These are phyloP conservation scores for Emydura subglobosa DNA, from an alignment of 2,113 vertebrate species.

Conservation along the genomic window DNA sequence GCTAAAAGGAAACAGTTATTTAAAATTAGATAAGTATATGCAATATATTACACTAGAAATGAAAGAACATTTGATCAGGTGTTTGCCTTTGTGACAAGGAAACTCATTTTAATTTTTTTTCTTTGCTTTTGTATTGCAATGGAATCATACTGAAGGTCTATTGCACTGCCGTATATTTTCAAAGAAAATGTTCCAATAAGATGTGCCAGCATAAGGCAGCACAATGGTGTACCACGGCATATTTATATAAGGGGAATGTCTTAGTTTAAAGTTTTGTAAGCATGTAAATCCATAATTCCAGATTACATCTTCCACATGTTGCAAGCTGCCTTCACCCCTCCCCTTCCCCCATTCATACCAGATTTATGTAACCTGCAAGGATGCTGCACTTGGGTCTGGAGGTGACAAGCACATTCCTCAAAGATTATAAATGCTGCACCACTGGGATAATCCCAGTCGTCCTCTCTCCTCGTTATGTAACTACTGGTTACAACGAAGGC, in stretches of 20 bases:
- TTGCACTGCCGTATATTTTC: not conserved
- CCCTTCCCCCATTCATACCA: not conserved
- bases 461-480: not conserved
- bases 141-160: not conserved
- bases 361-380: not conserved
- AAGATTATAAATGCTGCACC: not conserved
- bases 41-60: not conserved
- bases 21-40: not conserved
- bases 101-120: not conserved
- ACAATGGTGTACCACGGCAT: not conserved
- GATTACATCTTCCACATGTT: not conserved
- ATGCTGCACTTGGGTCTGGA: too few relatives aligned
- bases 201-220: not conserved
- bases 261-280: not conserved
- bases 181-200: not conserved
- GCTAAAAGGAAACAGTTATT: constrained; percentile 74
- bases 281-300: not conserved
- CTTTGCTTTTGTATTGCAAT: not conserved
- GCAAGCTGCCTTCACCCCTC: not conserved
- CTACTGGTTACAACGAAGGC: not conserved
- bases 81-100: not conserved
- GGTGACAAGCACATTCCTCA: not conserved
- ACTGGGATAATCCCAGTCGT: not conserved
- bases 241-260: not conserved
- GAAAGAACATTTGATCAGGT: not conserved